Evolutionary conservation across 1,140 invertebrate genomes (phyloP), one percentile per base, ranked within the genome.

Genomic region (Drosophila fuyamai): DNA sequence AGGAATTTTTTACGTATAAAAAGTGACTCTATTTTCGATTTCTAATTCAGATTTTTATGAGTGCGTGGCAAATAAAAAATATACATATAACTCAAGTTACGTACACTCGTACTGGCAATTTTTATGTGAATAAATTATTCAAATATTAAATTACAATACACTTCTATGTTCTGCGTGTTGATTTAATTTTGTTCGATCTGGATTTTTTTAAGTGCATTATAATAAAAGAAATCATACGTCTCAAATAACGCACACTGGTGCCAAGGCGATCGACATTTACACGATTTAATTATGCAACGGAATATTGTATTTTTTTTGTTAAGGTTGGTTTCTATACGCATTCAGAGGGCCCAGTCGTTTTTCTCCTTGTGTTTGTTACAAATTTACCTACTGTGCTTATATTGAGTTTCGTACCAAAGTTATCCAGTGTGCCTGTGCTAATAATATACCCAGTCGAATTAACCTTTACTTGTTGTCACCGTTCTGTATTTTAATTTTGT

Each of bases 381-480:
- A 56, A 4, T 56, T 29, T 12, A 27, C 2, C 54, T 9, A 56
- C 54, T 56, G 38, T 56, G 38, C 53, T 29, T 56, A 29, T 29
- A 56, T 56, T 29, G 38, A 59, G 41, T 60, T 60, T 60, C 16
- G 23, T 60, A 40, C 58, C 7, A 12, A 51, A 51, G n/a, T 29
- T 16, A 16, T 59, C 57, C 44, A 60, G 58, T 40, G 58, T 40
- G 1, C 50, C 57, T 40, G 58, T 40, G 58, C 6, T 60, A 40
- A 18, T 60, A 56, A 55, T 27, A 41, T 13, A 47, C 16, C 32
- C 32, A 50, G 46, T 51, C 46, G n/a, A 60, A 41, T 60, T 40
- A 46, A 41, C 46, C 58, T 4, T 51, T 18, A 51, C 12, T 5
- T 59, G 18, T 47, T 59, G 44, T 27, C 29, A 23, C 2, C 29